Evolutionary conservation across 37 sponge, comb jelly and placozoan genomes (phyloP).

Genomic region (Axinella damicornis): DNA sequence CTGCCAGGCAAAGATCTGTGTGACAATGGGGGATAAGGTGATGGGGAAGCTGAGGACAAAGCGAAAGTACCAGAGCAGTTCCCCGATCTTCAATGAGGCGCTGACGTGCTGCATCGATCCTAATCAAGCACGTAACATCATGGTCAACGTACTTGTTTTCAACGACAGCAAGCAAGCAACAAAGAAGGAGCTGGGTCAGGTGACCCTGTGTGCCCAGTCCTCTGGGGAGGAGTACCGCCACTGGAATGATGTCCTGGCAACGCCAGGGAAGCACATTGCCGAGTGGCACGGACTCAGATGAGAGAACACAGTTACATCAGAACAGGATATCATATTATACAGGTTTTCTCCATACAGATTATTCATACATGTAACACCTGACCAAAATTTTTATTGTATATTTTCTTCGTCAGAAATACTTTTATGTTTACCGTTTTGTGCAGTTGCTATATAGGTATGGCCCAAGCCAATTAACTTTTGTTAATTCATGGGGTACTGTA

Average conservation of each 20-base stretch:
- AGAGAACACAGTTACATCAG: no score
- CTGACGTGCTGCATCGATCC: slow-evolving; percentile 47
- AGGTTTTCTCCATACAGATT: no score
- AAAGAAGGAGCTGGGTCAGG: slow-evolving; percentile 46
- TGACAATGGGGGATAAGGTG: slow-evolving; percentile 41
- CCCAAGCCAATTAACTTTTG: no score
- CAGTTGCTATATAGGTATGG: no score
- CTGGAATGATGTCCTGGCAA: slow-evolving; percentile 71
- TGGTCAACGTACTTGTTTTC: slow-evolving; percentile 28
- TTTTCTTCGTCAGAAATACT: no score
- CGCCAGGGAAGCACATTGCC: slow-evolving; percentile 71
- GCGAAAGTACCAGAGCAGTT: slow-evolving; percentile 38
- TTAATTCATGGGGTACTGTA: no score
- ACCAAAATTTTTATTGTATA: no score
- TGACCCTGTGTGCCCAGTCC: slow-evolving; percentile 40
- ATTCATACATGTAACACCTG: no score
- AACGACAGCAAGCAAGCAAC: slow-evolving; percentile 43
- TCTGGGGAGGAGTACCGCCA: slow-evolving; percentile 65
- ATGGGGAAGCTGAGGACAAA: slow-evolving; percentile 44
- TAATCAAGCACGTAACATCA: background rate
- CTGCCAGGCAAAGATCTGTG: slow-evolving; percentile 42
- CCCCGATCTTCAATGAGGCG: slow-evolving; percentile 74
- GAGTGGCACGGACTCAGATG: slow-evolving; percentile 74
- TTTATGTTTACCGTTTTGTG: no score
- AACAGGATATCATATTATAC: no score